These are phyloP conservation scores for Odontothrips loti DNA, from an alignment of 2,888 invertebrate species.

Conservation along the genomic window DNA sequence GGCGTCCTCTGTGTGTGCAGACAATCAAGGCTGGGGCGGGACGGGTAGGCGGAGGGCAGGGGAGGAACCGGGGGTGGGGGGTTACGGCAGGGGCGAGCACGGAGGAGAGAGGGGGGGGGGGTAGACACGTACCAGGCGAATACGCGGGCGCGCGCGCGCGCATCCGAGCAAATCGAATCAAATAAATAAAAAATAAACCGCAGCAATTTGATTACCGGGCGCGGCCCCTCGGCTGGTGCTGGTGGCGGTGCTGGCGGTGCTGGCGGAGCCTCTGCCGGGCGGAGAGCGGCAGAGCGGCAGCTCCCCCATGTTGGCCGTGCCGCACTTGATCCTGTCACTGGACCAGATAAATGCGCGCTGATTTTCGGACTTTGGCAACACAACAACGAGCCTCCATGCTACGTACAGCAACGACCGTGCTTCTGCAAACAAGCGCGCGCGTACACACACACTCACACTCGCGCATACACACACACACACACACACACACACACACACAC, in stretches of 20 bases:
- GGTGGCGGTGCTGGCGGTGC: not conserved
- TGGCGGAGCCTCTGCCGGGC: too few relatives aligned
- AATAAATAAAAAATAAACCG: slow-evolving; percentile 27
- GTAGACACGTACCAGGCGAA: not conserved
- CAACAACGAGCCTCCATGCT: too few relatives aligned
- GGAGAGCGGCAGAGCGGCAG: too few relatives aligned
- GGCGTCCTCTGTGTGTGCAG: slow-evolving; percentile 15
- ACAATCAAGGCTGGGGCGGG: not conserved
- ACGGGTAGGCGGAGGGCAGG: not conserved
- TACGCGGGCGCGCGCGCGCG: slow-evolving; percentile 5
- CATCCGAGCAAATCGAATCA: slow-evolving; percentile 24
- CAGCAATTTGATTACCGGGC: slow-evolving; percentile 24
- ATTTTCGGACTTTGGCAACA: too few relatives aligned
- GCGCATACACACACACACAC: too few relatives aligned
- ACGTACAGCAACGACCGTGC: too few relatives aligned
- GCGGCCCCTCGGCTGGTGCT: not conserved
- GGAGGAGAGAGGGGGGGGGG: not conserved
- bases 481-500: too few relatives aligned
- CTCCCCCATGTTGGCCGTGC: too few relatives aligned
- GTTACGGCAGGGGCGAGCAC: not conserved
- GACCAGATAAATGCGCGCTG: too few relatives aligned
- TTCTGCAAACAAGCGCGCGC: too few relatives aligned
- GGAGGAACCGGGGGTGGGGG: not conserved
- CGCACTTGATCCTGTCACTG: too few relatives aligned
- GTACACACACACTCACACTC: too few relatives aligned